Percentiles rank a stretch among this genome's conserved stretches.
These are phyloP conservation scores for Myotis daubentonii DNA, from an alignment of 2,797 vertebrate species.

Conservation along the genomic window DNA sequence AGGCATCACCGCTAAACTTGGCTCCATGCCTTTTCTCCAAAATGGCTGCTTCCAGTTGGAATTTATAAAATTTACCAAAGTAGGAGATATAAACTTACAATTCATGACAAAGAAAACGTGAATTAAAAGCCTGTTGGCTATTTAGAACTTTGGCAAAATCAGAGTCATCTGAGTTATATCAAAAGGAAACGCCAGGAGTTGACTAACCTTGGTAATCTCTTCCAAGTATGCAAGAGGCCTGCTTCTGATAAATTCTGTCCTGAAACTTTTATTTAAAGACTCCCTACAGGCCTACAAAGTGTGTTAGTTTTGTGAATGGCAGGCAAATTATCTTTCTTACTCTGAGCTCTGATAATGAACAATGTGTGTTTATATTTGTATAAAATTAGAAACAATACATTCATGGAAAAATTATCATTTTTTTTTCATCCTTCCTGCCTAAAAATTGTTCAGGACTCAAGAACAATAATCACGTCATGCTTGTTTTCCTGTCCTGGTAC, in stretches of 20 bases:
- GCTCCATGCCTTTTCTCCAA: not conserved
- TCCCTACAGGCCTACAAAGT: not conserved
- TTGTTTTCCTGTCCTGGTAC: not conserved
- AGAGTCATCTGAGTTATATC: slow-evolving; percentile 58
- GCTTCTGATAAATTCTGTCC: slow-evolving; percentile 43
- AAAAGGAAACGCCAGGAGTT: slow-evolving; percentile 54
- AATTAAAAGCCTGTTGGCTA: slow-evolving; percentile 5
- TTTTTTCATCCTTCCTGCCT: not conserved
- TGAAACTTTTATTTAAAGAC: slow-evolving; percentile 42
- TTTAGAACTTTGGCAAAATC: slow-evolving; percentile 69
- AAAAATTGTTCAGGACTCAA: not conserved
- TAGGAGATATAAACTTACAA: not conserved
- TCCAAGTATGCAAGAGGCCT: slow-evolving; percentile 42
- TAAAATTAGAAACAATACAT: not conserved
- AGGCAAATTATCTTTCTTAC: not conserved
- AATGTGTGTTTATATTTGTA: not conserved
- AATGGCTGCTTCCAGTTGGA: not conserved
- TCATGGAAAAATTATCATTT: not conserved
- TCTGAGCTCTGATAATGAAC: slow-evolving; percentile 19
- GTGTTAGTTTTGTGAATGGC: not conserved
- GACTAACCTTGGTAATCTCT: slow-evolving; percentile 57
- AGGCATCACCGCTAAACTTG: not conserved
- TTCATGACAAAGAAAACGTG: slow-evolving; percentile 50
- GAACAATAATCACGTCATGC: not conserved
- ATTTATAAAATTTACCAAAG: slow-evolving; percentile 35